Base-by-base conservation (phyloP, 2,888 invertebrate genomes). In the Monochamus alternatus region DNA sequence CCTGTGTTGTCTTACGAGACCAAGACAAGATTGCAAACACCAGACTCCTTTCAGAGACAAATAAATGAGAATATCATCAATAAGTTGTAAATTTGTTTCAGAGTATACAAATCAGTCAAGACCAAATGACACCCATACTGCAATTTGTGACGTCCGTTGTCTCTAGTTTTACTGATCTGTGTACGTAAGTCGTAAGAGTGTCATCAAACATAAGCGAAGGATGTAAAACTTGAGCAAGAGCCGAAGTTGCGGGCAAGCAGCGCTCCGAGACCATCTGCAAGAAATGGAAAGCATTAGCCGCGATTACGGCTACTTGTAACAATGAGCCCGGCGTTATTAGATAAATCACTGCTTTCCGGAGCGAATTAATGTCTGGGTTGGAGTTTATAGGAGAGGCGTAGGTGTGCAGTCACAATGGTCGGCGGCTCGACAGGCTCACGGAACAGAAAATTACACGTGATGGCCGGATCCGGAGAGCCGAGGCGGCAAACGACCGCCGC, bases 341-440 rank as follows among this genome's bases (percentile, higher is more conserved):
- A 83, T 85, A 86, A 86, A 86, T 86, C 86, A 86, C 85, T 84
- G 86, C 82, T 83, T 86, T 86, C 86, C 86, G 85, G 84, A 81
- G 81, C 81, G 80, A 86, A 86, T 86, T 86, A 86, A 79, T 81
- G 80, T 80, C 81, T 81, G 80, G 74, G 74, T 73, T 72, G 80
- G 79, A 80, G 82, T 82, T 81, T 83, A 81, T 82, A 78, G 77
- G 79, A 81, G 73, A 78, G 82, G 81, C 80, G 82, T 82, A 82
- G 80, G 81, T 80, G 81, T 79, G 80, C 78, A 79, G 81, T 82
- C 80, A 82, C 84, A 82, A 83, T 84, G 81, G 80, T 78, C 77
- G 74, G 47, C 47, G 47, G 47, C 3, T 10, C 47, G 47, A 47
- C 47, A 80, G 77, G 73, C 77, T 81, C 80, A 81, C 79, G 78